Percentiles rank a stretch among this genome's conserved stretches.
These are phyloP conservation scores for Adelosebastes latens DNA, from an alignment of 2,797 vertebrate species.

Conservation along the genomic window DNA sequence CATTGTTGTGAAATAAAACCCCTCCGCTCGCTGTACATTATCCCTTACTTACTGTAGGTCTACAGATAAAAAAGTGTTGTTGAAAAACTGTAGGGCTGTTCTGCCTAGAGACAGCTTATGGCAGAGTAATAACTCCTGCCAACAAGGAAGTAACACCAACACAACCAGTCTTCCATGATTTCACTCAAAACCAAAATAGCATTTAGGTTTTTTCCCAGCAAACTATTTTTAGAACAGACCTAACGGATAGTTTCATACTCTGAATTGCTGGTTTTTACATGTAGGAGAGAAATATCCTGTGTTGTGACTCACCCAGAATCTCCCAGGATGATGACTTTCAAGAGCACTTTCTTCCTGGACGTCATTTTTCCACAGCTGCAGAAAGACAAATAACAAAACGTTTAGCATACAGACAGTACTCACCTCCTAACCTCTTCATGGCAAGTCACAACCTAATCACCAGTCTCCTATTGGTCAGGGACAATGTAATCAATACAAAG, in stretches of 20 bases:
- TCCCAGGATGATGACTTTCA: constrained; percentile 96
- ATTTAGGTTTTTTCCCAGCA: background rate
- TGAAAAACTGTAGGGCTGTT: background rate
- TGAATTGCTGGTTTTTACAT: background rate
- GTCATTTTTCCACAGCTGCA: constrained; percentile 88
- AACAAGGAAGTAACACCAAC: constrained; percentile 26
- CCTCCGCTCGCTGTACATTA: too few relatives aligned
- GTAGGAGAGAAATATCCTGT: background rate
- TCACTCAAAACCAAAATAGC: background rate
- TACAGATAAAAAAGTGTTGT: background rate
- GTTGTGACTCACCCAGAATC: constrained; percentile 91
- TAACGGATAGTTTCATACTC: background rate
- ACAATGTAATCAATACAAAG: constrained; percentile 3
- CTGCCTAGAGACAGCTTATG: constrained; percentile 48
- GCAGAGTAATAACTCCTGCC: background rate
- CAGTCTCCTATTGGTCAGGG: background rate
- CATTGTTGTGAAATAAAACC: too few relatives aligned
- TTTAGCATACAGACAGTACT: background rate
- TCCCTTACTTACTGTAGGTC: too few relatives aligned
- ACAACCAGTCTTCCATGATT: background rate
- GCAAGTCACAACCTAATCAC: background rate
- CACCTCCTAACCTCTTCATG: background rate
- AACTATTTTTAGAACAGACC: constrained; percentile 6
- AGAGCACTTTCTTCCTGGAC: constrained; percentile 96
- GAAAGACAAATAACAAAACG: constrained; percentile 9